Evolutionary conservation across 2,797 vertebrate genomes (phyloP), one percentile per base, ranked within the genome.

Genomic region (Pseudochaenichthys georgianus): DNA sequence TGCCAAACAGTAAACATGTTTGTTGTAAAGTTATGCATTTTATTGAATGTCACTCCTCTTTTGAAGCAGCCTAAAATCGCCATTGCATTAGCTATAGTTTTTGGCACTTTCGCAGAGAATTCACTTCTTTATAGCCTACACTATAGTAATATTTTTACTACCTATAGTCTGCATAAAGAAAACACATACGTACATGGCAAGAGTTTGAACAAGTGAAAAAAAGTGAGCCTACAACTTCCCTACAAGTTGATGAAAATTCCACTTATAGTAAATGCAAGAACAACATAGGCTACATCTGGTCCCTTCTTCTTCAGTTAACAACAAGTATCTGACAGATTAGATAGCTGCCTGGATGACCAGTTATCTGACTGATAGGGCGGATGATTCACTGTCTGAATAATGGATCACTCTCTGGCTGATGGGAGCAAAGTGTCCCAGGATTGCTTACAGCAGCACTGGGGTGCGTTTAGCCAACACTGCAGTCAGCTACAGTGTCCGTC

Each of bases 371-470:
- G 70, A 50, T 17, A 13, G 67, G 80, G 77, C 83, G 75, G 84
- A 80, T 73, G 75, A 64, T 73, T 78, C 23, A 2, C 52, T n/a
- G 76, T 65, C 73, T 80, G 59, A 87, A 54, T 83, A 76, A 85
- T 73, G 69, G 80, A 81, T 84, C 62, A 69, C 62, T 86, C 43
- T 72, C 46, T 64, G 69, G 75, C 59, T 80, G 85, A 81, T 71
- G 73, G 73, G 81, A 81, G 81, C 55, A 69, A 53, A 86, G 82
- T 59, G 73, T 81, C 73, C 58, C 64, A 53, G 73, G 75, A 73
- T 65, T 81, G 58, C 87, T 87, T 71, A 61, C 80, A 80, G 81
- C 86, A 80, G 86, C 82, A 82, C 16, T 3, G 64, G 51, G 52
- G 43, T 48, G 59, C 81, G 31, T 70, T 80, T 69, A 77, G 82